Base-by-base conservation (phyloP, 2,888 invertebrate species). In the Euphydryas editha region DNA sequence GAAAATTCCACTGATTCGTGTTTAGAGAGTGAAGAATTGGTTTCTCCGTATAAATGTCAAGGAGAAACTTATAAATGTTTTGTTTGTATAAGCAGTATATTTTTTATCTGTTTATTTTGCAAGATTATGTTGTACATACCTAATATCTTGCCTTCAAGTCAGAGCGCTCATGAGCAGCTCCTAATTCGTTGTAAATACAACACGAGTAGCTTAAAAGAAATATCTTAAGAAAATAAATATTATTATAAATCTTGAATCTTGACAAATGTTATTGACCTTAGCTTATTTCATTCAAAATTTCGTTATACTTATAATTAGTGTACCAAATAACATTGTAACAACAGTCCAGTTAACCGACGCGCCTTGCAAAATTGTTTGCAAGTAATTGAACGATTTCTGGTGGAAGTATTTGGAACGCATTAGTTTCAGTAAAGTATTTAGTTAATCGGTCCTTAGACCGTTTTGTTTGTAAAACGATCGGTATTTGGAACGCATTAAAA, bases 401-500 rank as follows among this genome's bases (percentile, higher is more conserved):
- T 54, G 10, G 30, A 20, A 42, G 59, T 20, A 68, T 62, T 39
- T 68, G 49, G 65, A 62, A 59, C 56, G 49, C 51, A 17, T 66
- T 66, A 55, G 51, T 37, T 37, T 59, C n/a, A 42, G 51, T 46
- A 20, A 44, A 20, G 57, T n/a, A n/a, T 64, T 36, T 49, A 49
- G 57, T 60, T 56, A 64, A 58, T 47, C 36, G 42, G 42, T 24
- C 42, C 49, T 20, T 65, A 44, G 62, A 61, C 60, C 59, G 65
- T 64, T 65, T 62, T 62, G 46, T 65, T 62, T 44, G 62, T 62
- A 57, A 62, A 36, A 39, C 20, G 66, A 56, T 11, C 51, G 65
- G 69, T 69, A 69, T 71, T 67, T 65, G 51, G 67, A 62, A 60
- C 65, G 62, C 58, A 59, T 62, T 62, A 59, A 61, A 36, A 56